phyloP scores from a whole-genome alignment of 2,888 invertebrate genomes.

The Diogma glabrata region DNA sequence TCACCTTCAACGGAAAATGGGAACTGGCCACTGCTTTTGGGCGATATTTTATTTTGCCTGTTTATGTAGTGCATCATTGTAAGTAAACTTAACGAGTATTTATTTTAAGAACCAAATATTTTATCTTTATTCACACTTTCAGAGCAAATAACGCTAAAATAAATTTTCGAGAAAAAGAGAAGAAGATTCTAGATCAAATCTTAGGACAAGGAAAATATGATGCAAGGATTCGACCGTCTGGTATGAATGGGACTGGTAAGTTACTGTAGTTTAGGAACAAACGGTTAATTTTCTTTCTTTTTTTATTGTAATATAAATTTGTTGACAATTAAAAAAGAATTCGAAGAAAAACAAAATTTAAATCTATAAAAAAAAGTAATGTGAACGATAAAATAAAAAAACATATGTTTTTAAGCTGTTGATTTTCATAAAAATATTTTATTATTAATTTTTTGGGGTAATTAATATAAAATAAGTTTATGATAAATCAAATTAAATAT shows the following conservation, averaged over 20 bases:
- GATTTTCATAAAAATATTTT: no score
- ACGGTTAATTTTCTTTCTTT: background rate
- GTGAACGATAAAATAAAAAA: no score
- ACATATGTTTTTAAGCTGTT: no score
- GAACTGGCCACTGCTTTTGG: constrained; percentile 37
- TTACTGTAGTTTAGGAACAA: no score
- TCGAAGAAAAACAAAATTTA: constrained; percentile 2
- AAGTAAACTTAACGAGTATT: no score
- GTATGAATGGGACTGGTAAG: constrained; percentile 90
- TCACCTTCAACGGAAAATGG: no score
- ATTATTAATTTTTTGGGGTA: no score
- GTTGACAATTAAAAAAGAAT: background rate
- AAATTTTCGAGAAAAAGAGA: constrained; percentile 90
- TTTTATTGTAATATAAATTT: background rate
- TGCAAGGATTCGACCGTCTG: constrained; percentile 84
- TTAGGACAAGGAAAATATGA: constrained; percentile 84
- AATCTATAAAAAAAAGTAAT: no score
- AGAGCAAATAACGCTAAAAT: constrained; percentile 71
- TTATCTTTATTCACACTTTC: background rate
- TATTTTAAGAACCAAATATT: background rate
- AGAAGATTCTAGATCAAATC: constrained; percentile 87
- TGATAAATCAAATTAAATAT: no score
- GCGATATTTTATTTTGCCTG: constrained; percentile 38
- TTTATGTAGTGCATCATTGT: constrained; percentile 38
- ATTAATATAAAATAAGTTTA: no score